A percentile compares a stretch with the other conserved stretches of the same genome.
These are phyloP conservation scores for Agelas oroides DNA, from an alignment of 37 sponge, comb jelly and placozoan genomes.

Conservation along the genomic window DNA sequence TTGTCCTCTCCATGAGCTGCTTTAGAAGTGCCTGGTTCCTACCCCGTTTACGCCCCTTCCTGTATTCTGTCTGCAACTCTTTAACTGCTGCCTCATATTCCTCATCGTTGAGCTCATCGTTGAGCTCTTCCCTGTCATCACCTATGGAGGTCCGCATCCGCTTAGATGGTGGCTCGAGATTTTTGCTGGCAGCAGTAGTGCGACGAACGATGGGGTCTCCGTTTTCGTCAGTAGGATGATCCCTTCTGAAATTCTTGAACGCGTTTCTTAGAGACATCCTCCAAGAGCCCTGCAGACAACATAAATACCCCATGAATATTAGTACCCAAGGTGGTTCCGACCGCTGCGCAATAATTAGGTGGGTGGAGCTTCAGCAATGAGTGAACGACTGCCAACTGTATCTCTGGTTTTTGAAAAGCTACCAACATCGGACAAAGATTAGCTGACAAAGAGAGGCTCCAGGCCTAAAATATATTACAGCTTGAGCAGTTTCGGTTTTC, in stretches of 20 bases:
- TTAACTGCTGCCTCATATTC: neutral
- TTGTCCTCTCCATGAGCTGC: neutral
- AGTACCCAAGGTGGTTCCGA: too few species aligned
- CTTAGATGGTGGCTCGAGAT: neutral
- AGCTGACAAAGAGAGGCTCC: too few species aligned
- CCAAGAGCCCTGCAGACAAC: slow-evolving; percentile 49
- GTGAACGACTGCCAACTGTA: too few species aligned
- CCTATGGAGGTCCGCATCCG: too few species aligned
- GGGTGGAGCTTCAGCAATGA: neutral
- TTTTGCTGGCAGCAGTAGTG: too few species aligned
- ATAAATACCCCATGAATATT: too few species aligned
- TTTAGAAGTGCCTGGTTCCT: neutral
- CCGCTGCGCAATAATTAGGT: neutral
- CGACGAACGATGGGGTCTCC: too few species aligned
- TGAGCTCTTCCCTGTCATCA: neutral
- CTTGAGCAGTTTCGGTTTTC: too few species aligned
- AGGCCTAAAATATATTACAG: too few species aligned
- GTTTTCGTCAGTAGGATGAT: too few species aligned
- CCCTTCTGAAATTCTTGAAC: slow-evolving; percentile 33
- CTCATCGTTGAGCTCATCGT: neutral
- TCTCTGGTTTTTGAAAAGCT: too few species aligned
- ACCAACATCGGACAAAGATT: too few species aligned
- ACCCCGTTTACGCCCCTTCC: neutral
- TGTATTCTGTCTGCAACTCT: neutral
- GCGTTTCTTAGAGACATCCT: slow-evolving; percentile 10